These are phyloP conservation scores for Drosophila kohkoa DNA, from an alignment of 1,140 invertebrate genomes.

Conservation along the genomic window DNA sequence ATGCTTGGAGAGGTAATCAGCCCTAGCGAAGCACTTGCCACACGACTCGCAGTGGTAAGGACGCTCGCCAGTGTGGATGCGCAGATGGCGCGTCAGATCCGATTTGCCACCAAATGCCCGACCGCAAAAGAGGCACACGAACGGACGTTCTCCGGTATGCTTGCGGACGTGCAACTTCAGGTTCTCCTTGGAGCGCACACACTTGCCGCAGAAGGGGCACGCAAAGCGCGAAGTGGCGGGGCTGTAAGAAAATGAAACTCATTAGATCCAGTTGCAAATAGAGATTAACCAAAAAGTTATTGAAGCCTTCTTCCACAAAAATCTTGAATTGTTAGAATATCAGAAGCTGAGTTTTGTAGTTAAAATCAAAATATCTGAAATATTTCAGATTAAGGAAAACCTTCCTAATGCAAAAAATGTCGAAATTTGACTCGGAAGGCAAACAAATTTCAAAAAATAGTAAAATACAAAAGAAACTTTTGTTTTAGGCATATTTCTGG, in stretches of 20 bases:
- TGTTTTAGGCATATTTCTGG: too few relatives aligned
- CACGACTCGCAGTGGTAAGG: conserved; percentile 96
- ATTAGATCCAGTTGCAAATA: background rate
- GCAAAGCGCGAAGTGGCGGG: conserved; percentile 88
- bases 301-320: too few relatives aligned
- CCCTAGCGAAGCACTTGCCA: conserved; percentile 95
- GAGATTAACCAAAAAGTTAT: too few relatives aligned
- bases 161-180: conserved; percentile 94
- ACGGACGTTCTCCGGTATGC: conserved; percentile 94
- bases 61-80: conserved; percentile 92
- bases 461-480: too few relatives aligned
- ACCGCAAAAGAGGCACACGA: conserved; percentile 94
- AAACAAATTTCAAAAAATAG: too few relatives aligned
- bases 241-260: conserved; percentile 32
- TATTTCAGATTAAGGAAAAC: too few relatives aligned
- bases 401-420: too few relatives aligned
- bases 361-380: too few relatives aligned
- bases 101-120: conserved; percentile 94
- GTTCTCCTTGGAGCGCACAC: conserved; percentile 94
- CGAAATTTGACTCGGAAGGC: too few relatives aligned
- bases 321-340: too few relatives aligned
- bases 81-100: conserved; percentile 93
- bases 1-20: conserved; percentile 96
- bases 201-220: conserved; percentile 95
- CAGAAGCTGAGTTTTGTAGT: too few relatives aligned